Evolutionary conservation across 2,113 vertebrate species (phyloP).

Genomic region (Serilophus lunatus): DNA sequence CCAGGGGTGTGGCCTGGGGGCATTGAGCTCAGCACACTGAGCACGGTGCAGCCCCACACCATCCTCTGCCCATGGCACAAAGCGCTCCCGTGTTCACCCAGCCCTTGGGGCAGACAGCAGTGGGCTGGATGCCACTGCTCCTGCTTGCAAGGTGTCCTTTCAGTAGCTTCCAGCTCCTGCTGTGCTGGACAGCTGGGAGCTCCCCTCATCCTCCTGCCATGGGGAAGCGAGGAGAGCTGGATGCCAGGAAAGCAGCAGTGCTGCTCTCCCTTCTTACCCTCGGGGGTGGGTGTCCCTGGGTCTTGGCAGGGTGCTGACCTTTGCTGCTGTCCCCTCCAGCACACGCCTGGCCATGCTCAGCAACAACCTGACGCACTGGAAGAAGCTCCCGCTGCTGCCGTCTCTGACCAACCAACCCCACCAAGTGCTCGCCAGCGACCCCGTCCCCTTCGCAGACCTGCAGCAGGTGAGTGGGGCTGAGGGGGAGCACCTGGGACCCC

Average conservation of each 20-base stretch:
- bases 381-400: slow-evolving; percentile 85
- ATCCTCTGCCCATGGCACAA: neutral
- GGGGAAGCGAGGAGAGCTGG: neutral
- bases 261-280: neutral
- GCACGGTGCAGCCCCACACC: neutral
- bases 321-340: neutral
- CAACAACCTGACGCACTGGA: slow-evolving; percentile 84
- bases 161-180: neutral
- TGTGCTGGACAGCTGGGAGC: neutral
- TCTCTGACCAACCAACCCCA: slow-evolving; percentile 92
- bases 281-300: neutral
- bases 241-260: neutral
- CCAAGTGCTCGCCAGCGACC: slow-evolving; percentile 92
- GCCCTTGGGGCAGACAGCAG: neutral
- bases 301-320: neutral
- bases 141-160: neutral
- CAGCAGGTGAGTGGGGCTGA: slow-evolving; percentile 83
- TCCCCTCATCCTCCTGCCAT: neutral
- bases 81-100: neutral
- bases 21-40: accelerated
- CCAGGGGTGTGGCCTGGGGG: neutral
- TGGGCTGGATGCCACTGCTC: neutral
- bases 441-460: slow-evolving; percentile 87
- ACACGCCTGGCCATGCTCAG: slow-evolving; percentile 88
- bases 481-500: neutral